Percentiles rank a stretch among this genome's conserved stretches.
Evolutionary conservation across 2,888 invertebrate species (phyloP).

Genomic region (Tenthredo mesomela): DNA sequence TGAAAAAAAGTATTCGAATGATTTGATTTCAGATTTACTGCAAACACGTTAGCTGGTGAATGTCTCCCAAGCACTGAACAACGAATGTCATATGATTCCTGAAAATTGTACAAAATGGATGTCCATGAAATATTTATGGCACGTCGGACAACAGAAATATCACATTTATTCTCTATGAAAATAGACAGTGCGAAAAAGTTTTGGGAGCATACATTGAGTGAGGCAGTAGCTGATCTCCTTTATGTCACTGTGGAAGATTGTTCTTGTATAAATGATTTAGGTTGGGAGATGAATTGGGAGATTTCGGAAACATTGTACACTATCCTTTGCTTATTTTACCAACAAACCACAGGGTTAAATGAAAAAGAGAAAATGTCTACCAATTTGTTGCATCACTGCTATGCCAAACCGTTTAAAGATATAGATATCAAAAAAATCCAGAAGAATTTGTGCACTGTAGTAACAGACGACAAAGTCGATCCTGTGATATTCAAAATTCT

Average conservation of each 20-base stretch:
- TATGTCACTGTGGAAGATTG: no score
- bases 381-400: background rate
- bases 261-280: background rate
- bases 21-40: slow-evolving; percentile 15
- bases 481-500: slow-evolving; percentile 61
- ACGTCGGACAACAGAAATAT: background rate
- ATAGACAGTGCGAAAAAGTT: background rate
- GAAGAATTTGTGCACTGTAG: background rate
- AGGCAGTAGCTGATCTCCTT: no score
- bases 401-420: background rate
- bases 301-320: background rate
- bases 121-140: slow-evolving; percentile 12
- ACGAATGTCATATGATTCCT: background rate
- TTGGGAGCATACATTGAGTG: background rate
- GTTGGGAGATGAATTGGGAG: no score
- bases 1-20: background rate
- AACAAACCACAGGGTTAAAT: background rate
- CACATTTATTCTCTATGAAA: background rate
- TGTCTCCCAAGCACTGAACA: background rate
- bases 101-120: slow-evolving; percentile 27
- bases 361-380: no score
- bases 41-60: background rate
- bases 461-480: background rate
- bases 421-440: background rate
- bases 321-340: slow-evolving; percentile 9